A percentile compares a stretch with the other conserved stretches of the same genome.
phyloP scores from a whole-genome alignment of 2,888 invertebrate species.

The Melanophora roralis region DNA sequence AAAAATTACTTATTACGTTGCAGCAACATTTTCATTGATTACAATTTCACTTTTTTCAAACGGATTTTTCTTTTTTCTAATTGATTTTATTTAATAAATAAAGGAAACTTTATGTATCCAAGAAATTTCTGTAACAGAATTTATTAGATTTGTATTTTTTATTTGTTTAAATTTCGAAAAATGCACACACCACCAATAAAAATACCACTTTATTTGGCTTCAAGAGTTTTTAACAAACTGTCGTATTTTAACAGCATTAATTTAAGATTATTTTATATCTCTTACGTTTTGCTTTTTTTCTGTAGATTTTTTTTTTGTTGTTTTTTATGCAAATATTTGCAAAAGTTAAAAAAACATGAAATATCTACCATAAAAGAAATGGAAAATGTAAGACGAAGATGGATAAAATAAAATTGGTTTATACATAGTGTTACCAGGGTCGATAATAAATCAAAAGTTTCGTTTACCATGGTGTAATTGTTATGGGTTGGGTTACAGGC shows the following conservation, averaged over 20 bases:
- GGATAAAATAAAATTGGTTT: conserved; percentile 1
- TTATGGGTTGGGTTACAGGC: too few species aligned
- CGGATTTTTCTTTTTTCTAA: not conserved
- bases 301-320: conserved; percentile 1
- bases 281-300: conserved; percentile 5
- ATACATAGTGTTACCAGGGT: too few species aligned
- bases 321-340: conserved; percentile 52
- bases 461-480: too few species aligned
- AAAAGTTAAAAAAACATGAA: conserved; percentile 12
- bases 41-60: conserved; percentile 22
- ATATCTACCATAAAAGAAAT: conserved; percentile 32
- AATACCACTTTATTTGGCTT: conserved; percentile 37
- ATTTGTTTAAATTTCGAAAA: not conserved
- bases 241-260: conserved; percentile 22
- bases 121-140: too few species aligned
- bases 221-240: conserved; percentile 50
- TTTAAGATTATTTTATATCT: not conserved
- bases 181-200: conserved; percentile 17
- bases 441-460: too few species aligned
- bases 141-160: not conserved
- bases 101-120: too few species aligned
- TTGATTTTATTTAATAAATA: too few species aligned
- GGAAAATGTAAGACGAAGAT: conserved; percentile 5
- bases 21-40: conserved; percentile 52
- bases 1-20: conserved; percentile 59